Evolutionary conservation across 2,888 invertebrate species (phyloP).

Genomic region (Eupithecia inturbata): DNA sequence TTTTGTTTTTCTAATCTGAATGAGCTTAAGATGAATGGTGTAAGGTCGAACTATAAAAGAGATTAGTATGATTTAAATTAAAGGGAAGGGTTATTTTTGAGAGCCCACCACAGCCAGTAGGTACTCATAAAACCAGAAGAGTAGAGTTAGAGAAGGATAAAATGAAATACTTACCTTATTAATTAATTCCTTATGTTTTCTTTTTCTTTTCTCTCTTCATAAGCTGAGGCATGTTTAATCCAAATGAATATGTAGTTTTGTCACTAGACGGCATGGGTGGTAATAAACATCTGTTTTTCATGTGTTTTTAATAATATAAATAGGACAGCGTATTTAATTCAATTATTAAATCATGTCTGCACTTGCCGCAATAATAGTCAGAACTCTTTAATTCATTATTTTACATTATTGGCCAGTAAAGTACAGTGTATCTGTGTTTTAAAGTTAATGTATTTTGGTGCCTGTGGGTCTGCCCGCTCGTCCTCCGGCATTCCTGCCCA

Average conservation of each 20-base stretch:
- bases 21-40: conserved; percentile 45
- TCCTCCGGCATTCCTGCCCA: conserved; percentile 31
- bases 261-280: not conserved
- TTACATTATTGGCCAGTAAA: conserved; percentile 39
- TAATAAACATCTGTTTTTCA: not conserved
- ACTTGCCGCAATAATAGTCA: conserved; percentile 31
- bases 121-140: not conserved
- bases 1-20: conserved; percentile 58
- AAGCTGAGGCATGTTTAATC: not conserved
- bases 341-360: conserved; percentile 40
- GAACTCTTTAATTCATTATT: conserved; percentile 36
- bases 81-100: not conserved
- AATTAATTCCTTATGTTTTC: too few species aligned
- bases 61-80: conserved; percentile 1
- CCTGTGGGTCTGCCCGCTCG: conserved; percentile 48
- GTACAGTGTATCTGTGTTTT: conserved; percentile 32
- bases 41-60: conserved; percentile 12
- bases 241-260: not conserved
- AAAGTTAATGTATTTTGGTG: conserved; percentile 48
- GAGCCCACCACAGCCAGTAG: not conserved
- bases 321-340: conserved; percentile 14
- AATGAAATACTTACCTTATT: too few species aligned
- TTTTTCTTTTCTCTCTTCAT: not conserved
- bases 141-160: too few species aligned
- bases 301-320: not conserved